Evolutionary conservation across 2,888 invertebrate species (phyloP).

Genomic region (Oasisia sp.): DNA sequence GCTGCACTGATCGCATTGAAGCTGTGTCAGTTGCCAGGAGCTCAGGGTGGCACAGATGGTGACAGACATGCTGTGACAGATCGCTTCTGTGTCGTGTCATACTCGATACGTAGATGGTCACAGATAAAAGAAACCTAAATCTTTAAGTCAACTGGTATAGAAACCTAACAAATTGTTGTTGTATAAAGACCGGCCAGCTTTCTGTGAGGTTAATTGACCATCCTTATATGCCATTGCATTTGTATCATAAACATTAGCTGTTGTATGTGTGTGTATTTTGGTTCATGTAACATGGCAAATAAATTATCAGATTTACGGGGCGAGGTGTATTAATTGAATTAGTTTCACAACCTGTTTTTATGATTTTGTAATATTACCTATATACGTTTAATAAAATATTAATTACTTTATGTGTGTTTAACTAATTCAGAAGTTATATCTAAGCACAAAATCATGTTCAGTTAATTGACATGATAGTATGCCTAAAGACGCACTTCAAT

Average conservation of each 20-base stretch:
- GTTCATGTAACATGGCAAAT: neutral
- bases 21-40: neutral
- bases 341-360: neutral
- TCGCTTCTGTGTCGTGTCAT: neutral
- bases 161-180: neutral
- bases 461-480: neutral
- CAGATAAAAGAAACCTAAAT: neutral
- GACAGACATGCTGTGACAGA: neutral
- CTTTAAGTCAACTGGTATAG: conserved; percentile 1
- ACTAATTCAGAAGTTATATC: no score
- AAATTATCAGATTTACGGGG: neutral
- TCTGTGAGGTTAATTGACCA: neutral
- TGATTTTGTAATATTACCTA: no score
- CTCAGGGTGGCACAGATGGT: neutral
- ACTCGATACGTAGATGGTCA: neutral
- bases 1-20: neutral
- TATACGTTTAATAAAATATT: no score
- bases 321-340: neutral
- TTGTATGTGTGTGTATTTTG: neutral
- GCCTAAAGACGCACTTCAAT: neutral
- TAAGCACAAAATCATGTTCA: neutral
- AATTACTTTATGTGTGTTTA: no score
- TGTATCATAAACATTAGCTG: neutral
- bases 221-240: neutral
- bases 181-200: neutral